Evolutionary conservation across 2,113 vertebrate species (phyloP), one percentile per base, ranked within the genome.

Genomic region (Ia io): DNA sequence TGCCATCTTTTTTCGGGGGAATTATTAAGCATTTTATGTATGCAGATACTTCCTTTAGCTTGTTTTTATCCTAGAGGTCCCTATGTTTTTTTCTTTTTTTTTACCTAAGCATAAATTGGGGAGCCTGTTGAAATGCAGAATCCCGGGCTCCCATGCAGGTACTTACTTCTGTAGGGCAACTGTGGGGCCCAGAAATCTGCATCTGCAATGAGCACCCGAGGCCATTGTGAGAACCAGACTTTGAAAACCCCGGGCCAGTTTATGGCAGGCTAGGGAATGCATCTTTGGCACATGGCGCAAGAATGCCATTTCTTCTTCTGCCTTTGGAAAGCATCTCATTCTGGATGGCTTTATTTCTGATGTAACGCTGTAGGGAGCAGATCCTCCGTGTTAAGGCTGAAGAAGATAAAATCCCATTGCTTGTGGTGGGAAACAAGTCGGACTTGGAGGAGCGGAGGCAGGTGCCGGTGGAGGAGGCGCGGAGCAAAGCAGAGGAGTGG

Each of bases 341-440:
- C 1, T 69, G 76, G 67, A 35, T 44, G n/a, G 7, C 88, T 35
- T 80, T 93, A 1, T 95, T 97, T 95, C 96, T 67, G 80, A 61
- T 95, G 70, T 97, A 4, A 40, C 80, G 18, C 65, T 51, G 74
- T 95, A 99, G 99, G 98, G 99, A 99, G 97, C 99, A 99, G 98
- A 99, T 99, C 90, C 98, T 99, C 95, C 98, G 99, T 35, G 99
- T 99, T 94, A 99, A 99, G 98, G 97, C 99, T 17, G 99, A 99
- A 98, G 99, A 99, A 96, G 99, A 99, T 93, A 98, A 98, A 95
- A 99, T 99, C 61, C 99, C 99, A 5, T 97, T 99, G 61, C 98
- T 99, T 1, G 95, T 99, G 12, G 99, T 99, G 94, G 99, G 99
- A 53, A 99, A 99, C 97, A 99, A 99, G 98, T 99, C 99, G 0